A percentile compares a stretch with the other conserved stretches of the same genome.
phyloP scores from a whole-genome alignment of 2,888 invertebrate species.

The Hoplodrina blanda region DNA sequence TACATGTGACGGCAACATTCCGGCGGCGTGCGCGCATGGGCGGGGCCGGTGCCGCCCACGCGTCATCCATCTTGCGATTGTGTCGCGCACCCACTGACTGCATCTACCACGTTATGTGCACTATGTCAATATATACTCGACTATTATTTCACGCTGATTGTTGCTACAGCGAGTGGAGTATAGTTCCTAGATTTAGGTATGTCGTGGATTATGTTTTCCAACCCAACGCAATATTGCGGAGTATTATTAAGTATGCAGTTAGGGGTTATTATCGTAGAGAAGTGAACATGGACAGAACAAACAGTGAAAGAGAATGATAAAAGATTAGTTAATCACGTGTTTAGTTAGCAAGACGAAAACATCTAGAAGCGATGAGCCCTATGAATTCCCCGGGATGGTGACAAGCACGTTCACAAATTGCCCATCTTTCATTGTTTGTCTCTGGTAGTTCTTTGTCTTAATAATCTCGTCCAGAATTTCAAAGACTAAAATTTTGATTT shows the following conservation, averaged over 20 bases:
- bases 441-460: too few species aligned
- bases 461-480: too few species aligned
- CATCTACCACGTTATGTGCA: slow-evolving; percentile 11
- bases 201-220: neutral
- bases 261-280: neutral
- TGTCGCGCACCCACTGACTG: slow-evolving; percentile 49
- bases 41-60: slow-evolving; percentile 60
- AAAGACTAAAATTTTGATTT: too few species aligned
- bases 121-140: neutral
- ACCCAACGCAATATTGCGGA: neutral
- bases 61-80: slow-evolving; percentile 56
- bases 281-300: neutral
- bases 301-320: neutral
- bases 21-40: slow-evolving; percentile 50
- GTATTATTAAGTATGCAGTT: neutral
- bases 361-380: too few species aligned
- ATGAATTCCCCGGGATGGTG: too few species aligned
- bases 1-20: slow-evolving; percentile 16
- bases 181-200: neutral
- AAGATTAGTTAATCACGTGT: too few species aligned
- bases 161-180: neutral
- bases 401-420: too few species aligned
- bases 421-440: too few species aligned
- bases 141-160: slow-evolving; percentile 4
- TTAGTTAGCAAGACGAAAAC: too few species aligned